phyloP scores from a whole-genome alignment of 2,113 vertebrate genomes.

The Oncorhynchus tshawytscha region DNA sequence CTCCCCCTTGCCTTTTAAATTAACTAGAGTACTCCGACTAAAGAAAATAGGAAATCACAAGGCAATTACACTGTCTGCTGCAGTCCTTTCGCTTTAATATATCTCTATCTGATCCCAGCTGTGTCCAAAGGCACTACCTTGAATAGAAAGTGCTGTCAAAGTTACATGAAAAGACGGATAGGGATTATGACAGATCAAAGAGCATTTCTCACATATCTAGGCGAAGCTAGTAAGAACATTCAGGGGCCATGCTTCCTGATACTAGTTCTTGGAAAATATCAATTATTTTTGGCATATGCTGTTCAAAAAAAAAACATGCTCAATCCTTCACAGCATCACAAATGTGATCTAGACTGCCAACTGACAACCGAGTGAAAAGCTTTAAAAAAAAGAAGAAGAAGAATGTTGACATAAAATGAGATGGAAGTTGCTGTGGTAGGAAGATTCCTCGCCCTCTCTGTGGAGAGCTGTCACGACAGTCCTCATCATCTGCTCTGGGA shows the following conservation, averaged over 20 bases:
- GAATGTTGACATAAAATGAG: slow-evolving; percentile 45
- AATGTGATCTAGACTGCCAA: slow-evolving; percentile 47
- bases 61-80: not conserved
- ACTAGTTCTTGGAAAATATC: slow-evolving; percentile 12
- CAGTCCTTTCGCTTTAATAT: not conserved
- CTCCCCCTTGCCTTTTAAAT: slow-evolving; percentile 30
- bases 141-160: slow-evolving; percentile 44
- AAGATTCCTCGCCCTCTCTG: slow-evolving; percentile 65
- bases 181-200: slow-evolving; percentile 48
- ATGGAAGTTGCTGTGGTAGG: slow-evolving; percentile 61
- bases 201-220: slow-evolving; percentile 41
- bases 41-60: slow-evolving; percentile 9
- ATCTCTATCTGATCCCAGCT: slow-evolving; percentile 46
- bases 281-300: slow-evolving; percentile 51
- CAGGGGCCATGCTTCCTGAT: slow-evolving; percentile 20
- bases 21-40: slow-evolving; percentile 20
- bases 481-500: slow-evolving; percentile 68
- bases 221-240: slow-evolving; percentile 29
- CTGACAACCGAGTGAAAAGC: slow-evolving; percentile 59
- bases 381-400: slow-evolving; percentile 6
- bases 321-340: slow-evolving; percentile 20
- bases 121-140: slow-evolving; percentile 48
- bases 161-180: slow-evolving; percentile 49
- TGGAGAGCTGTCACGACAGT: slow-evolving; percentile 66
- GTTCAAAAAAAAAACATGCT: slow-evolving; percentile 22